Base-by-base conservation (phyloP, 2,113 vertebrate species). In the Oryzias celebensis region DNA sequence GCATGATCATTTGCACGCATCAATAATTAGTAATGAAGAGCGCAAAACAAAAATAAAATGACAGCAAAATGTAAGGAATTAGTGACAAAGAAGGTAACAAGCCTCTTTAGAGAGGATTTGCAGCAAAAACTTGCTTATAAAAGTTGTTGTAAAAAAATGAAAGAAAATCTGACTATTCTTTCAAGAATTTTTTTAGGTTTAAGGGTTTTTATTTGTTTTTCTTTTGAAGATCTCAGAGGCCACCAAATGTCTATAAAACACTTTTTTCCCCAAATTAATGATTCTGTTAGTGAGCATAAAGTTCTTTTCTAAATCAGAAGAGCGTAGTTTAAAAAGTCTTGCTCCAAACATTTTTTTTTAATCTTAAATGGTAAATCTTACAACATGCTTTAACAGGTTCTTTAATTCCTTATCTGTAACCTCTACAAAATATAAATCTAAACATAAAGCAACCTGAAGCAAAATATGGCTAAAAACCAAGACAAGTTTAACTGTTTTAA, bases 21-120 rank as follows among this genome's bases (percentile, higher is more conserved):
- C 89, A 90, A 87, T 77, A 73, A 59, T 70, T 69, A 73, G 81
- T 85, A 83, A 87, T 80, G 72, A 64, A 84, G 80, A 68, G 67
- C 75, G 81, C 66, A 88, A 83, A 81, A 65, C 52, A 73, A 84
- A 84, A 78, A 87, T 85, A 66, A 90, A 89, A 78, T 85, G 2
- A 36, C 31, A 28, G 26, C 26, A 28, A 28, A 28, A 86, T 77
- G 78, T 75, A 50, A 68, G 43, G 60, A 81, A 87, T 80, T 81
- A 87, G 66, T 74, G 49, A 73, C 67, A 45, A 57, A 52, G 71
- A 84, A 85, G 75, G 47, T 58, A 63, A 71, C 62, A 71, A 45
- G 65, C 48, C 76, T 53, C 55, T 61, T 51, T 52, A 62, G 64
- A 69, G 46, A 65, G 49, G 54, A 31, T 77, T 53, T 58, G 51